These are phyloP conservation scores for Platichthys flesus DNA, from an alignment of 2,113 vertebrate species.

Conservation along the genomic window DNA sequence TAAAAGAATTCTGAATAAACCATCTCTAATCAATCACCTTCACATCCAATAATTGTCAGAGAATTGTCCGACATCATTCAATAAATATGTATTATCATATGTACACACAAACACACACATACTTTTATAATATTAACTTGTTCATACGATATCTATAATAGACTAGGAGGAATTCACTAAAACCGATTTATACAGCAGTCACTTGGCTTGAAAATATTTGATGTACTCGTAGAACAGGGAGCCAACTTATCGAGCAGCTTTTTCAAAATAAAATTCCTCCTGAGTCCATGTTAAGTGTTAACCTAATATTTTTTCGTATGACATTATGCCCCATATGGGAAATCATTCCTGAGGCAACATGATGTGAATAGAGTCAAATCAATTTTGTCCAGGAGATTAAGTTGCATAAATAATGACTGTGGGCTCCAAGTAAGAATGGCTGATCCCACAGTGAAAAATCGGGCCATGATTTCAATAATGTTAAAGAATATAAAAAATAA, in stretches of 20 bases:
- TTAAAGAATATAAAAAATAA: constrained; percentile 36
- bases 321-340: constrained; percentile 62
- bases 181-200: neutral
- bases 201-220: constrained; percentile 30
- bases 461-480: constrained; percentile 31
- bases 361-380: constrained; percentile 59
- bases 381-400: constrained; percentile 43
- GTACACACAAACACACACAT: too few species aligned
- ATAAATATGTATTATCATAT: too few species aligned
- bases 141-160: neutral
- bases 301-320: constrained; percentile 62
- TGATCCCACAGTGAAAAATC: constrained; percentile 1
- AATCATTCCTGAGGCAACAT: constrained; percentile 54
- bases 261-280: constrained; percentile 53
- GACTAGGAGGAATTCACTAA: neutral
- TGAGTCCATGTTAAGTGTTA: constrained; percentile 44
- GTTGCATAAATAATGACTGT: constrained; percentile 47
- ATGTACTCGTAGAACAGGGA: constrained; percentile 12
- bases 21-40: too few species aligned
- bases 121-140: too few species aligned
- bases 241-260: constrained; percentile 33
- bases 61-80: too few species aligned
- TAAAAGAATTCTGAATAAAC: too few species aligned
- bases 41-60: too few species aligned
- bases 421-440: neutral